Conservation (phyloP, 2,888 invertebrate species). For the Polietes domitor region DNA sequence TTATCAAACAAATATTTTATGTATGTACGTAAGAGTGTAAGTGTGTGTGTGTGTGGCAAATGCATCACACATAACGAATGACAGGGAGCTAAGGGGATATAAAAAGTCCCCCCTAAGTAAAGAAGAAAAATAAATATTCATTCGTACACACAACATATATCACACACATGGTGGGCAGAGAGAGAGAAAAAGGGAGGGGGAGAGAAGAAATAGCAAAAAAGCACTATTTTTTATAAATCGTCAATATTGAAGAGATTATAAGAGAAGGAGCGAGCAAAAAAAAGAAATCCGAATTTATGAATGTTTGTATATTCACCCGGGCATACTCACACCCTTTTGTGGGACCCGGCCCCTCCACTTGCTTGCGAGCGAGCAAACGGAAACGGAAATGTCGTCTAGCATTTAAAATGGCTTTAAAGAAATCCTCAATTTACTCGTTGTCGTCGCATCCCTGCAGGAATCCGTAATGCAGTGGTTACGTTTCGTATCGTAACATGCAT, state of each 20-base stretch:
- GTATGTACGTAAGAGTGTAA: neutral
- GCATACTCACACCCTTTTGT: neutral
- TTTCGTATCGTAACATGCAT: neutral
- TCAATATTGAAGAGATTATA: slow-evolving; percentile 34
- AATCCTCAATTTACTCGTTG: slow-evolving; percentile 5
- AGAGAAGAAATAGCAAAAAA: neutral
- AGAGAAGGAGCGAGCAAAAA: neutral
- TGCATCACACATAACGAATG: slow-evolving; percentile 32
- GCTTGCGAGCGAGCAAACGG: neutral
- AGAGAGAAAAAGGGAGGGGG: neutral
- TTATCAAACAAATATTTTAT: slow-evolving; percentile 14
- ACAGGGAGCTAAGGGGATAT: neutral
- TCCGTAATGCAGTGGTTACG: slow-evolving; percentile 25
- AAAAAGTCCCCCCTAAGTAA: neutral
- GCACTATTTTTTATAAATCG: neutral
- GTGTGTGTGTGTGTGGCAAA: slow-evolving; percentile 2
- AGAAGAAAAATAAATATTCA: slow-evolving; percentile 8
- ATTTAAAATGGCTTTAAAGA: slow-evolving; percentile 13
- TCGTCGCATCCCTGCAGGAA: neutral
- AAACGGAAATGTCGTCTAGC: neutral
- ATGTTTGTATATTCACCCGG: neutral
- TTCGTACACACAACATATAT: no score
- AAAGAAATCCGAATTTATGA: neutral
- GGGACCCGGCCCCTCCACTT: neutral
- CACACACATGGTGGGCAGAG: neutral